These are phyloP conservation scores for Anser cygnoides DNA, from an alignment of 2,113 vertebrate species.

Conservation along the genomic window DNA sequence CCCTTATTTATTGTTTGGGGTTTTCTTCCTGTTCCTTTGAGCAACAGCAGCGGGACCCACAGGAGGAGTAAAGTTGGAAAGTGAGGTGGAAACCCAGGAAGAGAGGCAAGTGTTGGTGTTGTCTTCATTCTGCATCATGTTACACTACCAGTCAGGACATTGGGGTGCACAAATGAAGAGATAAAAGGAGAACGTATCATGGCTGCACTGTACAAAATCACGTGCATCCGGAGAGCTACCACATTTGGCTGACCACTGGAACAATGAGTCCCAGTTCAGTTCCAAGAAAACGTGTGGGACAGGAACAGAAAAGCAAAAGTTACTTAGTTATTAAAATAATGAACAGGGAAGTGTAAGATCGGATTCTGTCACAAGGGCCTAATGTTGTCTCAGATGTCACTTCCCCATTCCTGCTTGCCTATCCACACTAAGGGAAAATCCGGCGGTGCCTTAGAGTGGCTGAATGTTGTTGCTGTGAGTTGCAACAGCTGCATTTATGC, in stretches of 20 bases:
- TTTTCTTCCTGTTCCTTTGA: neutral
- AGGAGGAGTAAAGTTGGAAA: neutral
- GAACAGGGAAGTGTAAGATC: neutral
- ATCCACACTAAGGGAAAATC: neutral
- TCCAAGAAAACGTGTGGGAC: conserved; percentile 3
- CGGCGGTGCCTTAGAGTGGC: neutral
- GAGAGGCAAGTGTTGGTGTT: neutral
- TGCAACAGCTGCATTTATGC: neutral
- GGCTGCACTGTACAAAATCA: neutral
- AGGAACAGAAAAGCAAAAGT: neutral
- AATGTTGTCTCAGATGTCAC: neutral
- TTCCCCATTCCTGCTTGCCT: neutral
- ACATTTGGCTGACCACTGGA: neutral
- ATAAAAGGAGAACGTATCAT: neutral
- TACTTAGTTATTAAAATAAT: conserved; percentile 13
- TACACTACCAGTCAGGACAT: neutral
- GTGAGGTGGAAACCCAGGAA: neutral
- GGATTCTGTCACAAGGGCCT: neutral
- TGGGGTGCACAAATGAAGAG: neutral
- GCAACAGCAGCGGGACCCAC: neutral
- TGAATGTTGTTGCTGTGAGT: neutral
- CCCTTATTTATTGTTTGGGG: neutral
- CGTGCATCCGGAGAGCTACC: neutral
- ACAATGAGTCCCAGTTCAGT: neutral
- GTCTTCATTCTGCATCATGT: neutral